These are phyloP conservation scores for Calosoma granatense DNA, from an alignment of 1,140 invertebrate genomes.

Conservation along the genomic window DNA sequence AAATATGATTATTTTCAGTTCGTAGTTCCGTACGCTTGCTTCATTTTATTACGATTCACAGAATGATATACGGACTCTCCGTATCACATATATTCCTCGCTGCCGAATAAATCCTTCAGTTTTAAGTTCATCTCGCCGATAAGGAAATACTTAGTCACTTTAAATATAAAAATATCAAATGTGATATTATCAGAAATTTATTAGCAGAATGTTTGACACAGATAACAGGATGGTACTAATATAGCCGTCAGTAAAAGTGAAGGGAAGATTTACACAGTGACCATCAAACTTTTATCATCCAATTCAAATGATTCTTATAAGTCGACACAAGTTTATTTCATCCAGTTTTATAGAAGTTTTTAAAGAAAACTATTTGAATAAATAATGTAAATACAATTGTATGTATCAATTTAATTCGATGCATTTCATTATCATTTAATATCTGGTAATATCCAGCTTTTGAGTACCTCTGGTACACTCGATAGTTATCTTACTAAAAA, in stretches of 20 bases:
- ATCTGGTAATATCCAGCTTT: no score
- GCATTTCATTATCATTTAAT: no score
- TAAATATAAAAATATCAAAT: slow-evolving; percentile 8
- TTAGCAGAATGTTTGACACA: slow-evolving; percentile 9
- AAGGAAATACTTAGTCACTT: slow-evolving; percentile 7
- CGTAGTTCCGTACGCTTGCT: slow-evolving; percentile 4
- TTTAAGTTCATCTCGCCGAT: slow-evolving; percentile 4
- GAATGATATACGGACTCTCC: slow-evolving; percentile 1
- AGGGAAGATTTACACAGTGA: background rate
- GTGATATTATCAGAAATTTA: slow-evolving; percentile 7
- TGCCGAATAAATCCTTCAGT: background rate
- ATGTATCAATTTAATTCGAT: no score
- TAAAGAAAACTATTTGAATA: no score
- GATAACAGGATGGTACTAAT: slow-evolving; percentile 6
- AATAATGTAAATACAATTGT: no score
- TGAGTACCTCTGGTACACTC: background rate
- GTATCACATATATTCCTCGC: background rate
- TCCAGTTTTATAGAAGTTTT: no score
- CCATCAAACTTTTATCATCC: slow-evolving; percentile 2
- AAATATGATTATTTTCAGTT: slow-evolving; percentile 8
- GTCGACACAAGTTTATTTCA: no score
- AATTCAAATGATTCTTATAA: no score
- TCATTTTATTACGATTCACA: slow-evolving; percentile 5
- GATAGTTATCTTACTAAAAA: slow-evolving; percentile 6
- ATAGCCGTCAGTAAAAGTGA: slow-evolving; percentile 5